phyloP scores from a whole-genome alignment of 1,140 invertebrate species.

The Campoletis sonorensis region DNA sequence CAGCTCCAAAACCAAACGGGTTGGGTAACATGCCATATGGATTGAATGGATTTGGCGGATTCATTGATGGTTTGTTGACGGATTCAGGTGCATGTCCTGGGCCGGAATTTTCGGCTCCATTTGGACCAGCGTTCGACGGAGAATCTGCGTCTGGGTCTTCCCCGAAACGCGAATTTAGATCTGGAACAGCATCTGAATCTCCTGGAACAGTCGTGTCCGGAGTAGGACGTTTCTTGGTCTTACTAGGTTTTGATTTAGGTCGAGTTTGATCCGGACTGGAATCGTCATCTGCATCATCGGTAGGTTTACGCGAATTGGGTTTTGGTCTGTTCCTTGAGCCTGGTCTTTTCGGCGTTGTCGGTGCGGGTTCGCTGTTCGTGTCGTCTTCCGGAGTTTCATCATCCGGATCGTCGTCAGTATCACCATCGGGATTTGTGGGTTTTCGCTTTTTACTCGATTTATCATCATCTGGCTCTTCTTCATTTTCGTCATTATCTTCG shows the following conservation, averaged over 20 bases:
- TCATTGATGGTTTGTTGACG: neutral
- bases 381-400: neutral
- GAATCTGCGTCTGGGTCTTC: slow-evolving; percentile 38
- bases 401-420: slow-evolving; percentile 3
- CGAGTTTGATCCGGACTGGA: neutral
- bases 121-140: slow-evolving; percentile 8
- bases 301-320: neutral
- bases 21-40: neutral
- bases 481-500: slow-evolving; percentile 19
- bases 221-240: neutral
- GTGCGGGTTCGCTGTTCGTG: neutral
- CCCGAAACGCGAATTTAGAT: slow-evolving; percentile 39
- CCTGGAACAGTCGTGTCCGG: neutral
- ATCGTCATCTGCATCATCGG: neutral
- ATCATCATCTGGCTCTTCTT: no score
- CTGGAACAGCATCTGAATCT: slow-evolving; percentile 13
- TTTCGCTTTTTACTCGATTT: neutral
- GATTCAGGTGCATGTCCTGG: neutral
- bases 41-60: slow-evolving; percentile 24
- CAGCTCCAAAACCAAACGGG: slow-evolving; percentile 41
- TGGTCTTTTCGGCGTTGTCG: neutral
- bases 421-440: no score
- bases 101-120: slow-evolving; percentile 11
- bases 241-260: slow-evolving; percentile 5
- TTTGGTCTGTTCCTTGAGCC: neutral